Evolutionary conservation across 2,113 vertebrate species (phyloP), one percentile per base, ranked within the genome.

Genomic region (Clinocottus analis): DNA sequence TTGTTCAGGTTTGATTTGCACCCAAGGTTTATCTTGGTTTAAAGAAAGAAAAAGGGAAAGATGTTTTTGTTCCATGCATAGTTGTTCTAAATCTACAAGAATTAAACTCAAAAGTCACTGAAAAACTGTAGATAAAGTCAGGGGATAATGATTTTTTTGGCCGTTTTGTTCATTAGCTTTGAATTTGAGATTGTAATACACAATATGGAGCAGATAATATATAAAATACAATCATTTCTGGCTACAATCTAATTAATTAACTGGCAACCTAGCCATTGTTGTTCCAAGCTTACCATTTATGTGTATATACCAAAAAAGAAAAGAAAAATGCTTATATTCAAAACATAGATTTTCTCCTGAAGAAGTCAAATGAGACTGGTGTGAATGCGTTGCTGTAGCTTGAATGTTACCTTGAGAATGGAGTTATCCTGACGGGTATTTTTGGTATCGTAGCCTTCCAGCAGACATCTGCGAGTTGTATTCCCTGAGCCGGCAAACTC

Each of bases 371-470:
- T 63, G 43, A 51, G 13, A 23, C 49, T 3, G 56, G 14, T 39
- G 71, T 3, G 8, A 49, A 37, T 33, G 29, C 2, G 72, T 27
- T 41, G 14, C 25, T 1, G 3, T 7, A 7, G 56, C 63, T 45
- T 67, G 9, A 21, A n/a, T 23, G 92, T 92, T 91, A 99, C 98
- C 97, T 99, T 99, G 83, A 99, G 96, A 90, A 99, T 99, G 85
- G 98, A 99, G 88, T 99, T 99, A 85, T 99, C 98, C 88, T 99
- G 98, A 53, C 98, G 95, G 59, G 97, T 98, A 91, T 99, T 98
- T 96, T 99, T 99, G 93, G 97, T 99, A 92, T 99, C 97, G 64
- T 99, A 99, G 87, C 98, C 98, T 94, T 99, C 98, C 87, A 99
- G 94, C 91, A 99, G 95, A 94, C 97, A 99, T 86, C 96, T 96